Evolutionary conservation across 2,888 invertebrate species (phyloP).

Genomic region (Acleris holmiana): DNA sequence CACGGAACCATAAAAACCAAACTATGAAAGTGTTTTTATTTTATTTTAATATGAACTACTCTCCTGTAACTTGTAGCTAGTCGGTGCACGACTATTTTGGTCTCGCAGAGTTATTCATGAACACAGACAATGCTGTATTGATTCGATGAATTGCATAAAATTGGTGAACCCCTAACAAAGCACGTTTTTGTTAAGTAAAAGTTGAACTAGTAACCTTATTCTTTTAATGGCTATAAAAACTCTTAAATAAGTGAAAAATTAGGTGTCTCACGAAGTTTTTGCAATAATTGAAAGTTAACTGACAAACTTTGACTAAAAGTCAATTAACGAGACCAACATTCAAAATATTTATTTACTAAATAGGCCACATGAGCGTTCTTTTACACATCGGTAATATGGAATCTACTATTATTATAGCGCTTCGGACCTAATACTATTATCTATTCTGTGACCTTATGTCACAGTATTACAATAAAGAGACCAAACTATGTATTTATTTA

Average conservation of each 20-base stretch:
- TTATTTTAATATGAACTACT: neutral
- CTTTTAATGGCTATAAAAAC: neutral
- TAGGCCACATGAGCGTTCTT: no score
- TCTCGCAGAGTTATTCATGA: neutral
- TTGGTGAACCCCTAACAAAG: neutral
- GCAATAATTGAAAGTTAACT: neutral
- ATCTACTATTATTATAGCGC: no score
- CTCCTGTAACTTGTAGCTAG: neutral
- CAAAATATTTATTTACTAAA: no score
- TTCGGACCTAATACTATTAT: no score
- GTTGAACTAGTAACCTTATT: conserved; percentile 12
- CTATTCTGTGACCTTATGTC: no score
- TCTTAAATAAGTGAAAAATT: neutral
- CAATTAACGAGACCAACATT: no score
- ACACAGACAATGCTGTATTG: conserved; percentile 5
- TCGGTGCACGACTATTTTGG: conserved; percentile 3
- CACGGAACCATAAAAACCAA: no score
- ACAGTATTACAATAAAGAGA: no score
- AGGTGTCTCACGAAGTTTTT: no score
- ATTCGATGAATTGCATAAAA: conserved; percentile 9
- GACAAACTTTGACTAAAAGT: neutral
- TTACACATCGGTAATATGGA: no score
- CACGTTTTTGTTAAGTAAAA: conserved; percentile 5
- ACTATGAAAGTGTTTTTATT: no score
- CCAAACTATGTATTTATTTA: no score